phyloP scores from a whole-genome alignment of 2,113 vertebrate genomes.

The Corvus cornix region DNA sequence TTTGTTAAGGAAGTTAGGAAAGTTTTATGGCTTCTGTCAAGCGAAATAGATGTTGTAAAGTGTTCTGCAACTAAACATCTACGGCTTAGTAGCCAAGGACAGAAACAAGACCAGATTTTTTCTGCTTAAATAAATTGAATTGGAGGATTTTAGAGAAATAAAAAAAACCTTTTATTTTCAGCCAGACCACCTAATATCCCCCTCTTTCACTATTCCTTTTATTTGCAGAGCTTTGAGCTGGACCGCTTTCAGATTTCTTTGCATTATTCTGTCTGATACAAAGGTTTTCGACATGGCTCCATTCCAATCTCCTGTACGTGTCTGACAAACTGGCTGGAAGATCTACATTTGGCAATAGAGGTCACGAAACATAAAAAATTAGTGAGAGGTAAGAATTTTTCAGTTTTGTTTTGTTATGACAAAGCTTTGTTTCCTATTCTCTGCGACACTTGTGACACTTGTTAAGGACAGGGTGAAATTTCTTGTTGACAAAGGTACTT shows the following conservation, averaged over 20 bases:
- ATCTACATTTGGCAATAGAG: constrained; percentile 9
- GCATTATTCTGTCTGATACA: background rate
- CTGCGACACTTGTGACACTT: background rate
- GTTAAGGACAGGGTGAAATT: constrained; percentile 31
- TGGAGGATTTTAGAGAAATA: background rate
- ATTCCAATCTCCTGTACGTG: background rate
- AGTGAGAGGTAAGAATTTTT: background rate
- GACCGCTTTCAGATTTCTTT: background rate
- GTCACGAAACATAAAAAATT: background rate
- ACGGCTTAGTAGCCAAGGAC: background rate
- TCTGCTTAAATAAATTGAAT: background rate
- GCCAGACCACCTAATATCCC: background rate
- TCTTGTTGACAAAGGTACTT: background rate
- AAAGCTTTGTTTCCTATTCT: background rate
- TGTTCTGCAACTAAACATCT: background rate
- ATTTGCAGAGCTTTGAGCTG: background rate
- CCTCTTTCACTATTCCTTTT: background rate
- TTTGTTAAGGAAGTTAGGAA: background rate
- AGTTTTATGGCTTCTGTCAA: constrained; percentile 21
- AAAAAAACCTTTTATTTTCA: background rate
- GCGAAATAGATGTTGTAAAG: background rate
- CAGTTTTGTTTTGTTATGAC: background rate
- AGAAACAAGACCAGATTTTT: background rate
- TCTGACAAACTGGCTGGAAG: constrained; percentile 1
- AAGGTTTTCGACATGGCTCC: background rate